phyloP scores from a whole-genome alignment of 1,140 invertebrate species.

The Drosophila fuyamai region DNA sequence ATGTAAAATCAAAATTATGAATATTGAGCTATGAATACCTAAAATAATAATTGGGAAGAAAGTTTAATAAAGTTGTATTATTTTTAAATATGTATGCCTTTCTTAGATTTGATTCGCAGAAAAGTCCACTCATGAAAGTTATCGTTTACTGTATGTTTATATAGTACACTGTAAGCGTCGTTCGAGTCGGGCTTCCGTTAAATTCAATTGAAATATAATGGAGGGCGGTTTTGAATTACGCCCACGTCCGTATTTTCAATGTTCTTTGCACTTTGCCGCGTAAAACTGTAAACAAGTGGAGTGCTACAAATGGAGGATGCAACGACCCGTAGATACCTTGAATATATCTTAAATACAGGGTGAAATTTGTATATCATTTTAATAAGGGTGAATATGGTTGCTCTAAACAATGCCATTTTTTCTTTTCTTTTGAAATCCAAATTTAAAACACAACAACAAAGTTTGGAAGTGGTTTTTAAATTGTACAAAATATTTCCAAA shows the following conservation, averaged over 20 bases:
- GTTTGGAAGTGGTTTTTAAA: too few species aligned
- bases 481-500: too few species aligned
- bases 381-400: too few species aligned
- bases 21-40: too few species aligned
- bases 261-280: slow-evolving; percentile 24
- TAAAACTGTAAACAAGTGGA: slow-evolving; percentile 30
- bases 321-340: slow-evolving; percentile 7
- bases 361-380: background rate
- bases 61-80: background rate
- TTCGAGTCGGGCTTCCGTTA: slow-evolving; percentile 64
- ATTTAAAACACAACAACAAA: too few species aligned
- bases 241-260: slow-evolving; percentile 26
- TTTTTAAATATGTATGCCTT: background rate
- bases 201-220: slow-evolving; percentile 80
- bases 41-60: too few species aligned
- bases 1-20: background rate
- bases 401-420: too few species aligned
- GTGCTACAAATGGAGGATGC: background rate
- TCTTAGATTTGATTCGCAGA: background rate
- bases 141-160: slow-evolving; percentile 4
- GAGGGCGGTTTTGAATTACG: slow-evolving; percentile 73
- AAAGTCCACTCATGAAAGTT: background rate
- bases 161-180: slow-evolving; percentile 21
- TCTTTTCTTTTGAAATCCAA: too few species aligned
- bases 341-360: background rate